These are phyloP conservation scores for Aspidoscelis tigris DNA, from an alignment of 2,113 vertebrate species.

Conservation along the genomic window DNA sequence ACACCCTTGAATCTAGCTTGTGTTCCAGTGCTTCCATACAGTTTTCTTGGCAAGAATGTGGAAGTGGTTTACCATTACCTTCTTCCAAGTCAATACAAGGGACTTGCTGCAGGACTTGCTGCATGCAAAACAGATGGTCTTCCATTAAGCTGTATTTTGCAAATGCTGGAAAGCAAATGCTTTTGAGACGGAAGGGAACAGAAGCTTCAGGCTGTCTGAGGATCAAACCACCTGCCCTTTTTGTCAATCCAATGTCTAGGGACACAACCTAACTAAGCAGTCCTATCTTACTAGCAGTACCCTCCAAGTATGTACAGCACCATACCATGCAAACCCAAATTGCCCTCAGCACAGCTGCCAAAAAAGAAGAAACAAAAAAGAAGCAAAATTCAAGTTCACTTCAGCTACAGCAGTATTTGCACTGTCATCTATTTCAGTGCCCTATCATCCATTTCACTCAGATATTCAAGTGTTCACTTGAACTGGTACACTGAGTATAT, in stretches of 20 bases:
- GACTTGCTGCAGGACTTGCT: no score
- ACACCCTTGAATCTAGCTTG: no score
- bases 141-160: background rate
- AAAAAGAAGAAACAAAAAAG: background rate
- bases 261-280: no score
- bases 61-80: no score
- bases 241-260: background rate
- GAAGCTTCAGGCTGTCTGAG: background rate
- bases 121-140: no score
- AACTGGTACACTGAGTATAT: background rate
- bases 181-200: background rate
- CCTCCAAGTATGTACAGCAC: no score
- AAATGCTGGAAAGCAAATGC: background rate
- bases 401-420: background rate
- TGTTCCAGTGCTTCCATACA: no score
- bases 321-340: background rate
- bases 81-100: no score
- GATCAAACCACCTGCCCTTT: background rate
- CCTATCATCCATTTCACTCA: background rate
- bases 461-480: background rate
- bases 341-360: background rate
- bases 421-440: background rate
- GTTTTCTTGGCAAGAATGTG: no score
- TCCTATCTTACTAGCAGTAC: no score
- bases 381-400: background rate